Base-by-base conservation (phyloP, 1,140 invertebrate species). In the Ladona fulva region DNA sequence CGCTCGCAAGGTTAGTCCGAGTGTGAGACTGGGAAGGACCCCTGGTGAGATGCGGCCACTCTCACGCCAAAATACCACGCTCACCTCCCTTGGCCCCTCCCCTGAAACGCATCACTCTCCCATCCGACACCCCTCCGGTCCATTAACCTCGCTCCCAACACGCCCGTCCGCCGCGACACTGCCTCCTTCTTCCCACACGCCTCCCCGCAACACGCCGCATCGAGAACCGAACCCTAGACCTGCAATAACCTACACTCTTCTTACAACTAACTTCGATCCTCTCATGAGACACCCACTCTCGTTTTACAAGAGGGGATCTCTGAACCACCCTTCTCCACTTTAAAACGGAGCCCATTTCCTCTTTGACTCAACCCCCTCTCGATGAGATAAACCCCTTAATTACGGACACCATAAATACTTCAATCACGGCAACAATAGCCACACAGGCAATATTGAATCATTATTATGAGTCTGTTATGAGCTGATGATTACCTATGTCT, bases 21-120 rank as follows among this genome's bases (percentile, higher is more conserved):
- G 52, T 66, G 29, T 37, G 29, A 37, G 29, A 37, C 29, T 37
- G 52, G 52, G 16, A 66, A 66, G 52, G 12, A 66, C 52, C 52
- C 52, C 52, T 22, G 52, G 29, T 37, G 29, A 19, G 52, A 22
- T 66, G 52, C 52, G 16, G 52, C 52, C 52, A 66, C 52, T 22
- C 52, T 66, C 52, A 66, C 52, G 52, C 52, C 52, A 66, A 66
- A 66, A 66, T 66, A 66, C 52, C 52, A 66, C n/a, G 52, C 12
- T 37, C 29, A 5, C 29, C 29, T 37, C 29, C 29, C 29, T 37
- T 1, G 29, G 8, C 29, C 29, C 29, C 29, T 37, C 29, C 29
- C 29, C 29, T 37, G 3, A 37, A 37, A 37, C 29, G 29, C 29
- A 37, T 37, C 29, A 5, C 52, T 66, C 52, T 6, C 52, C 52